phyloP scores from a whole-genome alignment of 2,797 vertebrate genomes.

The Spheniscus humboldti region DNA sequence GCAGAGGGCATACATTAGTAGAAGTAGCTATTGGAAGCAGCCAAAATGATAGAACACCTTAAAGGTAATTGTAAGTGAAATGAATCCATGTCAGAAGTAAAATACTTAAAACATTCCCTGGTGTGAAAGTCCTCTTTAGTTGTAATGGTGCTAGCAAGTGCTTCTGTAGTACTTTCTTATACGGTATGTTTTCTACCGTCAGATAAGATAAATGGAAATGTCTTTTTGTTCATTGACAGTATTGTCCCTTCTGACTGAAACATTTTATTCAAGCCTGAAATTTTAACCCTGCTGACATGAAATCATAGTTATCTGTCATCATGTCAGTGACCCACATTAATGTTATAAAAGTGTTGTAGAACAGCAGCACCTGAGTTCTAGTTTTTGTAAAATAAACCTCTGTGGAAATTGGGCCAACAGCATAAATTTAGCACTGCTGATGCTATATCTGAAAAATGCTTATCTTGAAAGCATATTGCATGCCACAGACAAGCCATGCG shows the following conservation, averaged over 20 bases:
- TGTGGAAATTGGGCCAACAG: slow-evolving; percentile 10
- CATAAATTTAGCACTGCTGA: slow-evolving; percentile 22
- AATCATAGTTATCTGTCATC: slow-evolving; percentile 39
- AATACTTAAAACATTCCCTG: slow-evolving; percentile 7
- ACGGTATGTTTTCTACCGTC: neutral
- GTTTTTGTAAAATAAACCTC: slow-evolving; percentile 28
- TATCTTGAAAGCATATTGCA: neutral
- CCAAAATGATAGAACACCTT: neutral
- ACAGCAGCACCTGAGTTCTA: slow-evolving; percentile 9
- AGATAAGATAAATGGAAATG: slow-evolving; percentile 50
- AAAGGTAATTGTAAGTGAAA: slow-evolving; percentile 34
- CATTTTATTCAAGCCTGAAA: slow-evolving; percentile 43
- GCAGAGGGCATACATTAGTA: neutral
- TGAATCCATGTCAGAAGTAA: neutral
- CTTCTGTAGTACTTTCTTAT: neutral
- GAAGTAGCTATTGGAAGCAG: neutral
- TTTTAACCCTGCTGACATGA: slow-evolving; percentile 36
- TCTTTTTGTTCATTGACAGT: slow-evolving; percentile 22
- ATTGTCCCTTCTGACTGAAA: slow-evolving; percentile 40
- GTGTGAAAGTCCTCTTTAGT: neutral
- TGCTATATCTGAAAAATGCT: neutral
- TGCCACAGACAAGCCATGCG: neutral
- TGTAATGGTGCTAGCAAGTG: neutral
- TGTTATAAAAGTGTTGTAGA: neutral
- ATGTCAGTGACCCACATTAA: slow-evolving; percentile 48